Evolutionary conservation across 2,113 vertebrate species (phyloP), one percentile per base, ranked within the genome.

Genomic region (Balaenoptera acutorostrata): DNA sequence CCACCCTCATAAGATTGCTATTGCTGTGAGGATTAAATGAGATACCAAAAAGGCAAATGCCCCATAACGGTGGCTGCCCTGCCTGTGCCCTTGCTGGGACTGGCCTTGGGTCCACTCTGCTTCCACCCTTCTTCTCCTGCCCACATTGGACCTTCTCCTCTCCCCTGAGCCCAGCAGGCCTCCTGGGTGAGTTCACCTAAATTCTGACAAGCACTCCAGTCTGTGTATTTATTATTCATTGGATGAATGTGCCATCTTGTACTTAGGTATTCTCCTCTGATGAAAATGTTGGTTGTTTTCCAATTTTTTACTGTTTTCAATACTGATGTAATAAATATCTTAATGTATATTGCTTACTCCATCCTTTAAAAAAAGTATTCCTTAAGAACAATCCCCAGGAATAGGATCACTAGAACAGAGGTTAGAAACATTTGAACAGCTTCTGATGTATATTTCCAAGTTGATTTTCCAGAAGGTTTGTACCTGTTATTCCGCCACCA

Each of bases 271-370:
- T 74, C 63, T 94, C 69, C 33, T 87, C 46, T 77, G 72, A 82
- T 86, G 13, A 39, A 75, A 88, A 91, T 59, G 55, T 63, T 86
- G n/a, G 15, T 44, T 93, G 27, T 80, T 84, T 96, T 84, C 61
- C 41, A 74, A 27, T n/a, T 74, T 95, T 91, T 88, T 21, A 18
- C 52, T 93, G 33, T 92, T 96, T 92, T 44, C 25, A 91, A 85
- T 93, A 91, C 66, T 46, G 44, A 66, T 93, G 39, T 29, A 89
- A 96, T 74, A 85, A 11, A 64, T 82, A 81, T 21, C 18, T 41
- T 89, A n/a, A 25, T 78, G 4, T 64, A 17, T 61, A 71, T 59
- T 80, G 21, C 41, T 95, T 18, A 41, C 8, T 17, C 8, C 25
- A 59, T 39, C 44, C n/a, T 90, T 97, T 95, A 27, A 74, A 89